Conservation (phyloP, 1,140 invertebrate species). For the Pogonus chalceus region DNA sequence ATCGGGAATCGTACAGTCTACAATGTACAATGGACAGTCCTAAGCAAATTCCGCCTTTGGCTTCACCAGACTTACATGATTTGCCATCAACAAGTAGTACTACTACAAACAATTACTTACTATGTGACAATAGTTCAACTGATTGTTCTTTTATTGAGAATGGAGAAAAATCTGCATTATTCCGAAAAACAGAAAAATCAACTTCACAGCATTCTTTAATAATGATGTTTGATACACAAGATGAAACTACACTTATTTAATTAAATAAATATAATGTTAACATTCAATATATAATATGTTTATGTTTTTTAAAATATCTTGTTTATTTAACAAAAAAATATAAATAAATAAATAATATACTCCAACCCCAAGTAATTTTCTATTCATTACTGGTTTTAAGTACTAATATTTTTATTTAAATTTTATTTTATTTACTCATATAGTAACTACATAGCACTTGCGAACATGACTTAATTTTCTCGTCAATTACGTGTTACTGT, state of each 20-base stretch:
- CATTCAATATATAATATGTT: too few species aligned
- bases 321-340: too few species aligned
- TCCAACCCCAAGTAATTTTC: too few species aligned
- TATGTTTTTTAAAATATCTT: too few species aligned
- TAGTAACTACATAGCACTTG: too few species aligned
- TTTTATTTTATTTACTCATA: too few species aligned
- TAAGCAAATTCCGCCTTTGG: conserved; percentile 43
- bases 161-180: conserved; percentile 47
- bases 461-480: too few species aligned
- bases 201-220: conserved; percentile 55
- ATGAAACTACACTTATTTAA: conserved; percentile 66
- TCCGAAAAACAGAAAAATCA: conserved; percentile 31
- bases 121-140: conserved; percentile 48
- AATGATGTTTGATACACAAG: conserved; percentile 58
- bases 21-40: conserved; percentile 29
- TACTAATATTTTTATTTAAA: too few species aligned
- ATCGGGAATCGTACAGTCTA: conserved; percentile 50
- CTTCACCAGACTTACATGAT: conserved; percentile 48
- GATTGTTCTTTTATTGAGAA: conserved; percentile 50
- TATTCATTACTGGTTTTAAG: too few species aligned
- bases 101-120: conserved; percentile 44
- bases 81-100: conserved; percentile 47
- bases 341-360: too few species aligned
- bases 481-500: too few species aligned
- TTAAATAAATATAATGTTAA: too few species aligned